A percentile compares a stretch with the other conserved stretches of the same genome.
Evolutionary conservation across 2,797 vertebrate genomes (phyloP).

Genomic region (Scomberomorus guttatus): DNA sequence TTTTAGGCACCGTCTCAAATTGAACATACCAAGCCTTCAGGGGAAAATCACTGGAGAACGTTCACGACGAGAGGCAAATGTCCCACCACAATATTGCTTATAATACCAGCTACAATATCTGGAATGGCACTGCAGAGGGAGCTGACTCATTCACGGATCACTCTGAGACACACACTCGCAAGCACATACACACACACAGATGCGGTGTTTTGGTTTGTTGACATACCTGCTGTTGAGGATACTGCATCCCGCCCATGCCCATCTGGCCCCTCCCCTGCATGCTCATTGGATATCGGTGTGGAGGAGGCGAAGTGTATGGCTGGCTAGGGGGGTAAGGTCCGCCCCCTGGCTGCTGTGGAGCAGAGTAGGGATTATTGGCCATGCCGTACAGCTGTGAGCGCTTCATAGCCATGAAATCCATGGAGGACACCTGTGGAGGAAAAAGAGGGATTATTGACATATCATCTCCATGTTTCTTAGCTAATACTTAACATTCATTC

Average conservation of each 20-base stretch:
- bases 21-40: constrained; percentile 67
- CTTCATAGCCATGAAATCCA: constrained; percentile 98
- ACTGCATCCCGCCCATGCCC: constrained; percentile 92
- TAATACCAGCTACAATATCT: constrained; percentile 44
- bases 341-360: constrained; percentile 83
- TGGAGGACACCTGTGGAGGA: constrained; percentile 89
- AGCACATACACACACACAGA: not conserved
- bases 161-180: not conserved
- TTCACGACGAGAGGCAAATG: constrained; percentile 50
- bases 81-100: constrained; percentile 55
- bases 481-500: constrained; percentile 20
- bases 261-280: constrained; percentile 92
- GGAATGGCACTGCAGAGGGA: constrained; percentile 21
- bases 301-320: constrained; percentile 90
- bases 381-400: constrained; percentile 94
- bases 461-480: constrained; percentile 1
- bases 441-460: constrained; percentile 14
- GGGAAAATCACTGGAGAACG: constrained; percentile 55
- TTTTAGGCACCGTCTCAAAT: constrained; percentile 70
- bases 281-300: constrained; percentile 92
- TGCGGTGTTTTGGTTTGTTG: not conserved
- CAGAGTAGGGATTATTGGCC: constrained; percentile 90
- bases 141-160: not conserved
- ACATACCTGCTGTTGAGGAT: constrained; percentile 94
- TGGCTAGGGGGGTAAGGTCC: constrained; percentile 90